Base-by-base conservation (phyloP, 2,797 vertebrate genomes). In the Borostomias antarcticus region DNA sequence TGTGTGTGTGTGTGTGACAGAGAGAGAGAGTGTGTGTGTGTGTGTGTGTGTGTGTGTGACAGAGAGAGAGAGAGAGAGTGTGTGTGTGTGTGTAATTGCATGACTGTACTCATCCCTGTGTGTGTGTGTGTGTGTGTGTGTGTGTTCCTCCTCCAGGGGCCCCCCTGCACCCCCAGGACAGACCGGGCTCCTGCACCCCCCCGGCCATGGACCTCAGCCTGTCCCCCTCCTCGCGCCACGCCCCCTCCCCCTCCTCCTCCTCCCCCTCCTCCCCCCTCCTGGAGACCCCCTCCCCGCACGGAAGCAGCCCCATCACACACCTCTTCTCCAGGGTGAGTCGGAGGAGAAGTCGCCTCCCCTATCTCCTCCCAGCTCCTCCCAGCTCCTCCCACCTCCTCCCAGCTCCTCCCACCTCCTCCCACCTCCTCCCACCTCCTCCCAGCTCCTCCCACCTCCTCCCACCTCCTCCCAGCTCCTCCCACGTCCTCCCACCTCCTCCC, bases 161-260 rank as follows among this genome's bases (percentile, higher is more conserved):
- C 40, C 86, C 88, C 78, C 82, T 91, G 47, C 87, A 91, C 68
- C 84, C 86, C 77, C 91, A 82, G 3, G 94, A 95, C 62, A 90
- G 88, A 62, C 88, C 83, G 65, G 88, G 93, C 3, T 88, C 90
- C 53, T 91, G 79, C 68, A 95, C 91, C 5, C 82, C 92, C 37
- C 94, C 94, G 0, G 88, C 94, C 45, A 89, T 96, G 74, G 95
- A 96, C 86, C 94, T 95, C 84, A 95, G 95, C 85, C 84, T 95
- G 75, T 96, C 95, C 0, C 95, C 94, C 9, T 93, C 94, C 0
- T 89, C 89, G 1, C 92, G 92, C 68, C 91, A 91, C 10, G 75
- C 85, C 56, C 88, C 91, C 51, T 2, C 87, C 88, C 74, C 94
- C 82, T 0, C 94, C 88, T 82, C 82, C 0, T 82, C 86, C n/a